Evolutionary conservation across 2,888 invertebrate genomes (phyloP), one percentile per base, ranked within the genome.

Genomic region (Ceramica pisi): DNA sequence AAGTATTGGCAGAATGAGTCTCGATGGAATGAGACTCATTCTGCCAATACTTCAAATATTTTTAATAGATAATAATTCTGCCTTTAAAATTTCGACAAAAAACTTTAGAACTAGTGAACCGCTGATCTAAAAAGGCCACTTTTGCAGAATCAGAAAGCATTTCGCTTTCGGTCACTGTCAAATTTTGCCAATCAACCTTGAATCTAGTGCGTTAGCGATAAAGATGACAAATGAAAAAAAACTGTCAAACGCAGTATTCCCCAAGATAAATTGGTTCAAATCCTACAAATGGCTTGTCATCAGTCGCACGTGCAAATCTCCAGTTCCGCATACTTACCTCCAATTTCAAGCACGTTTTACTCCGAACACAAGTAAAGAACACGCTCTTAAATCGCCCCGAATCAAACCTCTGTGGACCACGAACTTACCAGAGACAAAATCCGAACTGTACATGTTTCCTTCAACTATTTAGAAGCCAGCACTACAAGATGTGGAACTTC

Each of bases 341-440:
- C 70, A 61, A 71, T 73, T 82, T 82, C 21, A 14, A 26, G 38
- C 53, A 78, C 78, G 57, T 78, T 78, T 69, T 48, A 63, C 10
- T 59, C 53, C 75, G 72, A 74, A 71, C 75, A 78, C 61, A 71
- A 71, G 64, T 81, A 83, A 87, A 73, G 72, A 83, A 82, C 71
- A 81, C 74, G 78, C 82, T 89, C 85, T 88, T 83, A 88, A 88
- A 88, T 84, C 84, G 78, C 80, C 82, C 75, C 78, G 81, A 82
- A 84, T 83, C 82, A 85, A 87, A 87, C 82, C 88, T 86, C 89
- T 67, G 67, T 75, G 80, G 86, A 83, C 82, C 78, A 84, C 82
- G 75, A 82, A 81, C 70, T 86, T 83, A 21, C 75, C 75, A 73
- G 68, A 71, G 74, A 78, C 80, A 73, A 78, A 81, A 81, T 75